Conservation (phyloP, 1,140 invertebrate genomes). For the Drosophila rhopaloa region DNA sequence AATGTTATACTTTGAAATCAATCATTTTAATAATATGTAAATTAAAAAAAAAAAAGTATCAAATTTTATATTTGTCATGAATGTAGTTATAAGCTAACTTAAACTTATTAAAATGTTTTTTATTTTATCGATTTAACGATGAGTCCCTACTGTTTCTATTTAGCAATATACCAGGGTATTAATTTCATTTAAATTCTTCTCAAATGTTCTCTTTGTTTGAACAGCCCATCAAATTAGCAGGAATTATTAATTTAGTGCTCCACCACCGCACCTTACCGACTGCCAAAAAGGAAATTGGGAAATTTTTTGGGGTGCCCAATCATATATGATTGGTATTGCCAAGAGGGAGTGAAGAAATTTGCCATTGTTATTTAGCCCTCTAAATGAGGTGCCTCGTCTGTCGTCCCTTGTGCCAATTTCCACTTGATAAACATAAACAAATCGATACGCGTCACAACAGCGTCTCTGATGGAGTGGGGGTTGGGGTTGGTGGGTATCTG, state of each 20-base stretch:
- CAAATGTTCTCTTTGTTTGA: constrained; percentile 16
- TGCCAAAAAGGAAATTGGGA: constrained; percentile 7
- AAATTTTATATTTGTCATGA: no score
- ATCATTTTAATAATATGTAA: no score
- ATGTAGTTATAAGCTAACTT: no score
- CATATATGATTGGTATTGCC: constrained; percentile 4
- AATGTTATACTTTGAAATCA: no score
- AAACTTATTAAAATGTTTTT: no score
- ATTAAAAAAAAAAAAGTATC: no score
- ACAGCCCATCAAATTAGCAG: constrained; percentile 25
- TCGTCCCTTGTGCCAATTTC: constrained; percentile 57
- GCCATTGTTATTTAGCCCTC: constrained; percentile 32
- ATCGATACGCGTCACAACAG: constrained; percentile 79
- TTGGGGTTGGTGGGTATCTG: constrained; percentile 15
- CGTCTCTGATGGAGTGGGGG: constrained; percentile 17
- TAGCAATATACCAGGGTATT: not conserved
- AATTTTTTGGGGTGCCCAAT: constrained; percentile 17
- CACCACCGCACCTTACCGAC: not conserved
- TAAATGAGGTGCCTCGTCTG: constrained; percentile 32
- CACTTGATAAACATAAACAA: constrained; percentile 82
- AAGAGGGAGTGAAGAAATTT: constrained; percentile 18
- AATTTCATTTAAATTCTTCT: not conserved
- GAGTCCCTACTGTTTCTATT: not conserved
- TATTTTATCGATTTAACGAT: not conserved
- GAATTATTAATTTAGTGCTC: constrained; percentile 3